Conservation (phyloP, 1,140 invertebrate genomes). For the Phocides pigmalion region DNA sequence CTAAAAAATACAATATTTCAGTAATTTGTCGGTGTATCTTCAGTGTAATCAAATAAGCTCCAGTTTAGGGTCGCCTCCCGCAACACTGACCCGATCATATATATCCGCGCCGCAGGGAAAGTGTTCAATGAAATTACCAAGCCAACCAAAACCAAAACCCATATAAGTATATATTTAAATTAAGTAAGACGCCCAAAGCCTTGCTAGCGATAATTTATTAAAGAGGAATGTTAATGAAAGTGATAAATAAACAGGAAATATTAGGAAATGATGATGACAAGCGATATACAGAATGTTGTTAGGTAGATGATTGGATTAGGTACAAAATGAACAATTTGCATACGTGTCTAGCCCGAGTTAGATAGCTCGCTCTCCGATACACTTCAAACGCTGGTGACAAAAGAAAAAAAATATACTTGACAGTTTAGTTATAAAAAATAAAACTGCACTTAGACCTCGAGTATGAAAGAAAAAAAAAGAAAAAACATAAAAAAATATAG, state of each 20-base stretch:
- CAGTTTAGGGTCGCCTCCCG: too few relatives aligned
- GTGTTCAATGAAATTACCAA: too few relatives aligned
- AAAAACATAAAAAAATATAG: background rate
- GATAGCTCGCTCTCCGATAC: constrained; percentile 67
- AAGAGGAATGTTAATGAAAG: background rate
- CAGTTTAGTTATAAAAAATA: too few relatives aligned
- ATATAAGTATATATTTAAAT: background rate
- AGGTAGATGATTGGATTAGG: constrained; percentile 48
- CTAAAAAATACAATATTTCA: too few relatives aligned
- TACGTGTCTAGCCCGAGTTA: constrained; percentile 74
- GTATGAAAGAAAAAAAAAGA: background rate
- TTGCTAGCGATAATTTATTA: constrained; percentile 34
- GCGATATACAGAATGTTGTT: constrained; percentile 24
- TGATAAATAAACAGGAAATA: constrained; percentile 10
- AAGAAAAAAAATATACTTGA: constrained; percentile 55
- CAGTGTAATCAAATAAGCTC: too few relatives aligned
- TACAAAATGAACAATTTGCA: constrained; percentile 71
- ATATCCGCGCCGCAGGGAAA: too few relatives aligned
- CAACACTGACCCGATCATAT: too few relatives aligned
- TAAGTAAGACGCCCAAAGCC: constrained; percentile 37
- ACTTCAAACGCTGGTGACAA: constrained; percentile 79
- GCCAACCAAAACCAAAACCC: background rate
- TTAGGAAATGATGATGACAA: constrained; percentile 10
- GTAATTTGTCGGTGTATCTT: too few relatives aligned
- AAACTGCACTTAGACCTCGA: background rate